Conservation (phyloP, 1,140 invertebrate species). For the Drosophila carrolli region DNA sequence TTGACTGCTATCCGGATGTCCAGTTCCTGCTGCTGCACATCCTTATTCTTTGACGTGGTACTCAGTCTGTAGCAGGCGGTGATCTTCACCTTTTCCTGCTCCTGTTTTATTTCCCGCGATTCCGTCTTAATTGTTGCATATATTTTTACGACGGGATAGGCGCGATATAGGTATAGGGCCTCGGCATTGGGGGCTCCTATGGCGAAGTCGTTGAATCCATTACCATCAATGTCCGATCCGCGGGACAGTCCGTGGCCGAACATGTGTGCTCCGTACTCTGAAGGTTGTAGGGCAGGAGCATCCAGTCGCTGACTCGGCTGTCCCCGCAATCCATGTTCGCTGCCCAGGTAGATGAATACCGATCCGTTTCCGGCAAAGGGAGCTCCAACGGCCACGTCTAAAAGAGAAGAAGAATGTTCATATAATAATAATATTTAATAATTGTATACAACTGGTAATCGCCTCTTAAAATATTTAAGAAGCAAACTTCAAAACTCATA, state of each 20-base stretch:
- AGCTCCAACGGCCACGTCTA: conserved; percentile 89
- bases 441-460: too few species aligned
- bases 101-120: conserved; percentile 85
- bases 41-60: conserved; percentile 55
- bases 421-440: too few species aligned
- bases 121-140: conserved; percentile 84
- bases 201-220: conserved; percentile 88
- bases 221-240: conserved; percentile 87
- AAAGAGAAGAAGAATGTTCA: too few species aligned
- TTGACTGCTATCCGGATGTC: conserved; percentile 61
- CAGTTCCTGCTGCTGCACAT: conserved; percentile 61
- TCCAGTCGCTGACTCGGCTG: conserved; percentile 85
- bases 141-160: conserved; percentile 86
- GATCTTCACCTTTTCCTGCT: conserved; percentile 85
- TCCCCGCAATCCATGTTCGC: conserved; percentile 85
- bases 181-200: conserved; percentile 87
- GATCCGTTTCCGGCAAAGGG: conserved; percentile 88
- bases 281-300: conserved; percentile 61
- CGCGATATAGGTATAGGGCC: conserved; percentile 86
- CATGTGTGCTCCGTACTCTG: conserved; percentile 70
- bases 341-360: conserved; percentile 88
- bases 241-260: conserved; percentile 88
- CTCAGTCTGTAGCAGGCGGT: conserved; percentile 83
- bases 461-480: too few species aligned
- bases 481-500: too few species aligned